Evolutionary conservation across 2,888 invertebrate genomes (phyloP), one percentile per base, ranked within the genome.

Genomic region (Campoplex nolae): DNA sequence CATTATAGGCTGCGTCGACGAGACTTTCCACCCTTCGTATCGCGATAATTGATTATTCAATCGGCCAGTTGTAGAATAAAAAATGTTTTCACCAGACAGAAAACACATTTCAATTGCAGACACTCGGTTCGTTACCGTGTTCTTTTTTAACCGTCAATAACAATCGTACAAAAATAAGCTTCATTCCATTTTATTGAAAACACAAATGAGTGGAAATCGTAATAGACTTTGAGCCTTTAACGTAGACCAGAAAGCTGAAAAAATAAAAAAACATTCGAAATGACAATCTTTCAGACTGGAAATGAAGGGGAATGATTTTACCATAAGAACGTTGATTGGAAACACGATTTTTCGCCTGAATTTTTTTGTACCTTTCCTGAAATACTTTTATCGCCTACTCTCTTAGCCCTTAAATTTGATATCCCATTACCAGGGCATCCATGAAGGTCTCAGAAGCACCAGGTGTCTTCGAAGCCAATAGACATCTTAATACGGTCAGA

Each of bases 401-500:
- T n/a, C 45, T 23, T 38, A 75, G 48, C 62, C 48, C 62, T 74
- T 77, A n/a, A 35, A 51, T 74, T 51, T 58, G 42, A 56, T 75
- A 42, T 51, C 51, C 74, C 67, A n/a, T 77, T 76, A 65, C 78
- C 67, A 62, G 71, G 70, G 54, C 51, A 75, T 84, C 58, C 51
- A 68, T 42, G 74, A 82, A 77, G 73, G 80, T 70, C 23, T 58
- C 48, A 77, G 78, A 68, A 77, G 84, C 81, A 85, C 86, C 89
- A 89, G 88, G 88, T 89, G 89, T 18, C 70, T 68, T 81, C 77
- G 68, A 78, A 35, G 48, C 11, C 74, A 80, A 71, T 87, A 83
- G 70, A 79, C 87, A 83, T 90, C 91, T 91, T 92, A 90, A 92
- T 91, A 90, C 90, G 91, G 79, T 67, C 81, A 58, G 85, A 88